These are phyloP conservation scores for Helleia helle DNA, from an alignment of 2,888 invertebrate genomes.

Conservation along the genomic window DNA sequence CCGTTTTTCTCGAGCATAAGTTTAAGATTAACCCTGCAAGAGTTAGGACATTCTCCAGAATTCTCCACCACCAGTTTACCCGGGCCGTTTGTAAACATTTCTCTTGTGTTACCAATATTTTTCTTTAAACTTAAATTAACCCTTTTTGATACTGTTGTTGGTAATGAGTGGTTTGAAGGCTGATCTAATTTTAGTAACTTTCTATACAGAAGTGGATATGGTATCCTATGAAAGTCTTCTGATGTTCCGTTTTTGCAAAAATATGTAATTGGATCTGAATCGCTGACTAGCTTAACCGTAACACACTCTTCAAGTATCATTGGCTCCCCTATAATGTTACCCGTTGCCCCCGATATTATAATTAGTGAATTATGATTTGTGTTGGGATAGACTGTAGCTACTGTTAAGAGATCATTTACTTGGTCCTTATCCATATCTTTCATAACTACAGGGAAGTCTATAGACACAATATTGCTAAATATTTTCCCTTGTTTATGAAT, in stretches of 20 bases:
- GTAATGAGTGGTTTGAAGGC: conserved; percentile 33
- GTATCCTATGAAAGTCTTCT: conserved; percentile 64
- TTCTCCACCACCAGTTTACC: conserved; percentile 81
- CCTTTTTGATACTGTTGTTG: conserved; percentile 52
- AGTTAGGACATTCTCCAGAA: conserved; percentile 79
- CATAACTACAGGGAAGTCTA: conserved; percentile 80
- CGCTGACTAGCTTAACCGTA: conserved; percentile 71
- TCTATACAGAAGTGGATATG: conserved; percentile 41
- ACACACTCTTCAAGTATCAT: conserved; percentile 74
- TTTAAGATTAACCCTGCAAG: conserved; percentile 77
- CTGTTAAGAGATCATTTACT: conserved; percentile 79
- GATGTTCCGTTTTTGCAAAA: conserved; percentile 74
- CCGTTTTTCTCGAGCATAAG: conserved; percentile 72
- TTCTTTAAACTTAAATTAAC: conserved; percentile 71
- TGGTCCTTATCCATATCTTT: conserved; percentile 83
- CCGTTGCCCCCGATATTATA: conserved; percentile 81
- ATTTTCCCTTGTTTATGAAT: conserved; percentile 70
- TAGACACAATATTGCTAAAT: conserved; percentile 67
- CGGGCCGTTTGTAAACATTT: conserved; percentile 74
- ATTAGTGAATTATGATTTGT: conserved; percentile 75
- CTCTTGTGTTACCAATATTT: conserved; percentile 70
- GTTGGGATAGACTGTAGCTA: conserved; percentile 65
- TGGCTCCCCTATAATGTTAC: conserved; percentile 77
- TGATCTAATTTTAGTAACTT: conserved; percentile 48
- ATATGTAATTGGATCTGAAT: conserved; percentile 70